These are phyloP conservation scores for Unio delphinus DNA, from an alignment of 2,888 invertebrate species.

Conservation along the genomic window DNA sequence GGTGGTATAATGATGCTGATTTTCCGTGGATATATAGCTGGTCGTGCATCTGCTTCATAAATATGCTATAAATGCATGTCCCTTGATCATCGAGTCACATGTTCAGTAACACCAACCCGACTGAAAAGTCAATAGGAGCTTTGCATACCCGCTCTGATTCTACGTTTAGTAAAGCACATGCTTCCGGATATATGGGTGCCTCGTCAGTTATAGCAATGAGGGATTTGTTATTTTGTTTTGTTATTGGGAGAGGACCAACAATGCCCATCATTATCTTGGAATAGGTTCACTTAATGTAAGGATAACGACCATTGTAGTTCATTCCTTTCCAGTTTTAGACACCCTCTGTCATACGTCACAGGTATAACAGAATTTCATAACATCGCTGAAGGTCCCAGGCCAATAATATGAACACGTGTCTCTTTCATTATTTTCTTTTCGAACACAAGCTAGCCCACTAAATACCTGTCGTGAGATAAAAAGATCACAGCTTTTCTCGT, in stretches of 20 bases:
- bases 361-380: no score
- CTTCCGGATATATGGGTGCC: conserved; percentile 1
- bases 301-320: not conserved
- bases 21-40: not conserved
- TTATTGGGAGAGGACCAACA: not conserved
- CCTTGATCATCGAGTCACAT: not conserved
- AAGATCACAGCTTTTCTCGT: no score
- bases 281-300: not conserved
- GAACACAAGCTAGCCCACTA: no score
- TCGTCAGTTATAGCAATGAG: not conserved
- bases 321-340: no score
- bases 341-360: no score
- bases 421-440: no score
- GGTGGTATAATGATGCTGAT: conserved; percentile 3
- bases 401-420: no score
- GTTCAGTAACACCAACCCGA: conserved; percentile 1
- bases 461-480: no score
- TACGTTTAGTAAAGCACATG: not conserved
- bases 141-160: conserved; percentile 5
- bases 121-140: conserved; percentile 3
- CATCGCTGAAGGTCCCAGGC: no score
- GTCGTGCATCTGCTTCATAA: conserved; percentile 8
- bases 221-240: not conserved
- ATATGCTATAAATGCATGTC: conserved; percentile 2
- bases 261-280: not conserved